Evolutionary conservation across 2,888 invertebrate species (phyloP).

Genomic region (Allacma fusca): DNA sequence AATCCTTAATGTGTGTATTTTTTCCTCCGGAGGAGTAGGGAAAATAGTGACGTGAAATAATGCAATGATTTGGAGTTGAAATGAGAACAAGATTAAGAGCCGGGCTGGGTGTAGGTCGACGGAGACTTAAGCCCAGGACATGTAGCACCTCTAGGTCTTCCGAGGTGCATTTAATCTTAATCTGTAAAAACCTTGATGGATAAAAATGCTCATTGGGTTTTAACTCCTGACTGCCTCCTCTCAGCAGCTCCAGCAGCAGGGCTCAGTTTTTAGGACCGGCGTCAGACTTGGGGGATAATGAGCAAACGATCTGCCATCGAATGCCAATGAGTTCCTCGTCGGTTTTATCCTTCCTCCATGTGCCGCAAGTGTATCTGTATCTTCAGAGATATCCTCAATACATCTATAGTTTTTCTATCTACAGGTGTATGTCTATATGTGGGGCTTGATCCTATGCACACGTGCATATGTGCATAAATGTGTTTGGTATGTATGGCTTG

Average conservation of each 20-base stretch:
- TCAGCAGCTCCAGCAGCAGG: neutral
- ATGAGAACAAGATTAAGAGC: constrained; percentile 13
- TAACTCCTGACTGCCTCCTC: neutral
- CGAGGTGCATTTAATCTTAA: constrained; percentile 19
- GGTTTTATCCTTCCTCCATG: neutral
- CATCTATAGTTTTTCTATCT: too few species aligned
- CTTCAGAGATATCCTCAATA: too few species aligned
- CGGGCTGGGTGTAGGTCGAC: neutral
- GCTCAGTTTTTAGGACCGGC: neutral
- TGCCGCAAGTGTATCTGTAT: too few species aligned
- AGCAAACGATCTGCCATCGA: constrained; percentile 45
- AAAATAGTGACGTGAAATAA: constrained; percentile 4
- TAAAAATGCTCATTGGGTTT: constrained; percentile 24
- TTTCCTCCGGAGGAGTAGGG: neutral
- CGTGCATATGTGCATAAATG: neutral
- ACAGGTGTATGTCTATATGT: too few species aligned
- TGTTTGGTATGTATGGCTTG: too few species aligned
- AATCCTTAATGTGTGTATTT: neutral
- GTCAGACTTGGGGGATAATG: constrained; percentile 43
- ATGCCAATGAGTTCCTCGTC: constrained; percentile 41
- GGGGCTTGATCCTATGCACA: too few species aligned
- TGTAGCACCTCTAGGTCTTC: neutral
- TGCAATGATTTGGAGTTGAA: neutral
- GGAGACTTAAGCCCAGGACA: too few species aligned
- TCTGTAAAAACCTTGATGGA: constrained; percentile 21